Evolutionary conservation across 2,888 invertebrate species (phyloP), one percentile per base, ranked within the genome.

Genomic region (Drosophila anomelani): DNA sequence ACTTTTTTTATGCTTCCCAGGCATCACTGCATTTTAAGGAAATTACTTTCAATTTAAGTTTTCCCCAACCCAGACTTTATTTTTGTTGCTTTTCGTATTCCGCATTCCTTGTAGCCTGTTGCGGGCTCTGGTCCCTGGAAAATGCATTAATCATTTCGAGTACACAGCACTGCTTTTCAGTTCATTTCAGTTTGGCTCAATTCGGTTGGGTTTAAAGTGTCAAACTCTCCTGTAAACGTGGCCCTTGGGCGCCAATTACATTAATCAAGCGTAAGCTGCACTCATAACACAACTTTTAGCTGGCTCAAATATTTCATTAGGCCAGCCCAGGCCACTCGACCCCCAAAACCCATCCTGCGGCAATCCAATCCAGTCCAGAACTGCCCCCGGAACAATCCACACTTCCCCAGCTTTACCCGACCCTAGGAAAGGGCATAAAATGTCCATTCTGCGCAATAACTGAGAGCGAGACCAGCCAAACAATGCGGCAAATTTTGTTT

Each of bases 201-300:
- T 32, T n/a, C 57, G 46, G 47, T 29, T 29, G 29, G 47, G 81
- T 75, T 79, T 67, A 67, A 76, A 81, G 55, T 85, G 75, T 66
- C 80, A 71, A 75, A 77, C 69, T 60, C 55, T 51, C 41, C 53
- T 32, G 69, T 43, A 70, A 36, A 38, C 49, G 46, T 39, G 53
- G 41, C 62, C 81, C 77, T 51, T 59, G 79, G 74, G 72, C 75
- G 71, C 60, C 80, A 82, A 84, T 85, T 88, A 85, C 88, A 84
- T 84, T 88, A 84, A 84, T 84, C 88, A 85, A 74, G 55, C 60
- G 44, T 66, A 61, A 72, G 60, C 80, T 64, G 56, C 75, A 74
- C 58, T 73, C 75, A 74, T 72, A 73, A 73, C 74, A 73, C 49
- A 58, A 74, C 74, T 55, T 64, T 64, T 54, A 26, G 58, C 39